phyloP scores from a whole-genome alignment of 2,888 invertebrate genomes.

The Punctoribates punctum region DNA sequence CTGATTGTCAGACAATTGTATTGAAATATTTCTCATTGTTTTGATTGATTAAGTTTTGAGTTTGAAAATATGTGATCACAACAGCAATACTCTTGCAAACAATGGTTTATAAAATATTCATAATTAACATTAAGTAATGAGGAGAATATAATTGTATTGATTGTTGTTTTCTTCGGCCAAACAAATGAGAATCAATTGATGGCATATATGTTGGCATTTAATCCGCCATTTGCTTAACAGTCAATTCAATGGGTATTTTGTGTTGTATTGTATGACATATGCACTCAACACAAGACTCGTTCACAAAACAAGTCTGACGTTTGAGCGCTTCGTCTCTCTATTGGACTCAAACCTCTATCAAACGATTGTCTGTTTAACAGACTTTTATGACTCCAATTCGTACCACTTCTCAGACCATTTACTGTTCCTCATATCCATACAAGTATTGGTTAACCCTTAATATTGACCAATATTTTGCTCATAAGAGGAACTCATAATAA shows the following conservation, averaged over 20 bases:
- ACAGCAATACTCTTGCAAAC: not conserved
- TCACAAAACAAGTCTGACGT: constrained; percentile 28
- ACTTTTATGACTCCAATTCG: no score
- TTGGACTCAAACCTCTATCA: not conserved
- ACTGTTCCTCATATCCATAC: no score
- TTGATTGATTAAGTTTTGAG: not conserved
- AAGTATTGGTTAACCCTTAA: no score
- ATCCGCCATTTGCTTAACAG: constrained; percentile 38
- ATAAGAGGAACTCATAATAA: no score
- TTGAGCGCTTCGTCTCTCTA: not conserved
- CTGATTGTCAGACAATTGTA: constrained; percentile 15
- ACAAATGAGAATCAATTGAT: not conserved
- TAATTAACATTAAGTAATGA: no score
- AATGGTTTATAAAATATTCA: not conserved
- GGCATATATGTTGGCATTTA: constrained; percentile 20
- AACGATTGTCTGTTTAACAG: no score
- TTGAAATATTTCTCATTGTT: constrained; percentile 22
- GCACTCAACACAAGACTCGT: not conserved
- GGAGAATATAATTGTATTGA: no score
- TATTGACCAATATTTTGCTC: no score
- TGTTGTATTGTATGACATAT: no score
- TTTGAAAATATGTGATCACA: not conserved
- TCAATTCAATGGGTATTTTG: not conserved
- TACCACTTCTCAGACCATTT: no score
- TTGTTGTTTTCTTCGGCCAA: no score